Evolutionary conservation across 2,113 vertebrate genomes (phyloP).

Genomic region (Panthera uncia): DNA sequence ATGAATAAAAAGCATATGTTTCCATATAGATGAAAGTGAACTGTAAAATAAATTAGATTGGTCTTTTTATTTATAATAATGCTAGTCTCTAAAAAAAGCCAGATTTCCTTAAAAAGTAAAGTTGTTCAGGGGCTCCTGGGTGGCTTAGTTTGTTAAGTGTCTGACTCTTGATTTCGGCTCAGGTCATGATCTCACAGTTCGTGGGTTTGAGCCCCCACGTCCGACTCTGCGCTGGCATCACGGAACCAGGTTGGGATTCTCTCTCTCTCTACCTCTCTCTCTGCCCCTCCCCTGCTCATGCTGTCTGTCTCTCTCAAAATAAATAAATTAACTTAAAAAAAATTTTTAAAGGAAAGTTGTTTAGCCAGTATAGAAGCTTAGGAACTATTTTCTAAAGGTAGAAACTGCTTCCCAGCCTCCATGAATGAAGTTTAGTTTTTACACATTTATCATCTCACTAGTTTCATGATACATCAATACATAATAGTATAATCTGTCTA

Average conservation of each 20-base stretch:
- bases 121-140: not conserved
- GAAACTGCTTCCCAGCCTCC: not conserved
- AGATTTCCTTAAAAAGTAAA: conserved; percentile 3
- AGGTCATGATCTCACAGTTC: too few relatives aligned
- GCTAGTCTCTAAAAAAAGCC: not conserved
- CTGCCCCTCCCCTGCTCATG: too few relatives aligned
- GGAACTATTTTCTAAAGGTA: not conserved
- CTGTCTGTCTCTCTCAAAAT: too few relatives aligned
- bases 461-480: not conserved
- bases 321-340: too few relatives aligned
- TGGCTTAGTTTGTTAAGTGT: too few relatives aligned
- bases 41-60: not conserved
- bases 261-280: too few relatives aligned
- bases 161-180: too few relatives aligned
- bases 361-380: not conserved
- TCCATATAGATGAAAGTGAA: not conserved
- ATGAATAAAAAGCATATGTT: not conserved
- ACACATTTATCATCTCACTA: conserved; percentile 28
- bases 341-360: not conserved
- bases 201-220: too few relatives aligned
- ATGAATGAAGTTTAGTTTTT: conserved; percentile 28
- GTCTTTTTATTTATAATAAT: not conserved
- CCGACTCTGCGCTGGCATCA: too few relatives aligned
- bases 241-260: too few relatives aligned
- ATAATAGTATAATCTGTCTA: not conserved